Evolutionary conservation across 2,113 vertebrate species (phyloP).

Genomic region (Jaculus jaculus): DNA sequence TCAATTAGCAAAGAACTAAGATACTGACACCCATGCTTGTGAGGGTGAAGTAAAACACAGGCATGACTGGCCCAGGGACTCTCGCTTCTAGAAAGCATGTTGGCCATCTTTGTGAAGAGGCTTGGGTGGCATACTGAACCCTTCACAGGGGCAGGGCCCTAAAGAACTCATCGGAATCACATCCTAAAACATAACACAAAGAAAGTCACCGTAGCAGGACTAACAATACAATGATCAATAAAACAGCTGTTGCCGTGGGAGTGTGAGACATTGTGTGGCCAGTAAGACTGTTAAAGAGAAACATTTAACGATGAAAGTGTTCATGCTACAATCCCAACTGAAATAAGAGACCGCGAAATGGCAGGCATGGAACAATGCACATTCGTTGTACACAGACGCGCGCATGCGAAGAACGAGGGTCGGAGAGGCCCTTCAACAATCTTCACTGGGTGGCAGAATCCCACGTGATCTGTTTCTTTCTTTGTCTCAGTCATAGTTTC

Average conservation of each 20-base stretch:
- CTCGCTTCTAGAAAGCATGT: background rate
- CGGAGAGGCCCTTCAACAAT: background rate
- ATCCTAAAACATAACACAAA: background rate
- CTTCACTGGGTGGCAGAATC: background rate
- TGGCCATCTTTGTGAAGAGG: background rate
- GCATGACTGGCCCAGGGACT: rapidly evolving
- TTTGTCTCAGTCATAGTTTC: background rate
- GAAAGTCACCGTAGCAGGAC: background rate
- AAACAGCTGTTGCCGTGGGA: background rate
- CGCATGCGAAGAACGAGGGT: background rate
- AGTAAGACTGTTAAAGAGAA: background rate
- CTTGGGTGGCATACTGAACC: background rate
- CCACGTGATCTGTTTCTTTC: background rate
- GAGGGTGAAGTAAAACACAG: background rate
- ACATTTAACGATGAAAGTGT: background rate
- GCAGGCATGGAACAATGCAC: background rate
- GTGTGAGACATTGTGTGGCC: background rate
- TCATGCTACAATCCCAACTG: background rate
- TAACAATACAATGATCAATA: background rate
- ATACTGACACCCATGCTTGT: background rate
- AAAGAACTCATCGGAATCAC: background rate
- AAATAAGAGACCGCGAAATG: slow-evolving; percentile 1
- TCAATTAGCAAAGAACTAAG: background rate
- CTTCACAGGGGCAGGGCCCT: background rate
- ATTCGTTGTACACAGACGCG: background rate